A percentile compares a stretch with the other conserved stretches of the same genome.
phyloP scores from a whole-genome alignment of 2,113 vertebrate genomes.

The Pao palembangensis region DNA sequence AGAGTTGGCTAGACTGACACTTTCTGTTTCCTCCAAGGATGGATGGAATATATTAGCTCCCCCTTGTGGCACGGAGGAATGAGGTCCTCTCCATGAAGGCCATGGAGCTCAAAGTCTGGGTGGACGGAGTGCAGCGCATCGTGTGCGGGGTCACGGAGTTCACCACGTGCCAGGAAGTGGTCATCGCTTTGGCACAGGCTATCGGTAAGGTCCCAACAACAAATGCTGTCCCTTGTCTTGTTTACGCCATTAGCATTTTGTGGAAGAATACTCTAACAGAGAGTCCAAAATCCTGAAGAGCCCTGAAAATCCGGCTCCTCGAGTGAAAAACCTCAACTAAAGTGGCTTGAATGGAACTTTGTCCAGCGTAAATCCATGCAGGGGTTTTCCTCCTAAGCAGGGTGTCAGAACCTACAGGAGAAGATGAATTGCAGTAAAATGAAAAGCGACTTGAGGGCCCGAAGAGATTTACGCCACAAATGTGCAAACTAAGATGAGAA shows the following conservation, averaged over 20 bases:
- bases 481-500: conserved; percentile 45
- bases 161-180: conserved; percentile 96
- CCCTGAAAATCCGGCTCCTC: not conserved
- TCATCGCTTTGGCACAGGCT: conserved; percentile 96
- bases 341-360: conserved; percentile 17
- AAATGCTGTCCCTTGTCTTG: not conserved
- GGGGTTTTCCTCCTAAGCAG: conserved; percentile 13
- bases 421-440: conserved; percentile 55
- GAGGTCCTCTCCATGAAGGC: conserved; percentile 70
- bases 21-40: conserved; percentile 27
- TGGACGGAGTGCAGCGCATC: conserved; percentile 94
- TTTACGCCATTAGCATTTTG: no score
- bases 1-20: not conserved
- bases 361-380: conserved; percentile 7
- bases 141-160: conserved; percentile 95
- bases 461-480: conserved; percentile 45
- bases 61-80: conserved; percentile 58
- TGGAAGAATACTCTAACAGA: not conserved
- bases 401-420: conserved; percentile 28
- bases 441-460: conserved; percentile 51
- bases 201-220: conserved; percentile 79
- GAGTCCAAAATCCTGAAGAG: no score
- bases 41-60: conserved; percentile 28
- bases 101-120: conserved; percentile 99
- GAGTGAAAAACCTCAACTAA: not conserved